These are phyloP conservation scores for Mnemiopsis leidyi DNA, from an alignment of 37 sponge, comb jelly and placozoan genomes.

Conservation along the genomic window DNA sequence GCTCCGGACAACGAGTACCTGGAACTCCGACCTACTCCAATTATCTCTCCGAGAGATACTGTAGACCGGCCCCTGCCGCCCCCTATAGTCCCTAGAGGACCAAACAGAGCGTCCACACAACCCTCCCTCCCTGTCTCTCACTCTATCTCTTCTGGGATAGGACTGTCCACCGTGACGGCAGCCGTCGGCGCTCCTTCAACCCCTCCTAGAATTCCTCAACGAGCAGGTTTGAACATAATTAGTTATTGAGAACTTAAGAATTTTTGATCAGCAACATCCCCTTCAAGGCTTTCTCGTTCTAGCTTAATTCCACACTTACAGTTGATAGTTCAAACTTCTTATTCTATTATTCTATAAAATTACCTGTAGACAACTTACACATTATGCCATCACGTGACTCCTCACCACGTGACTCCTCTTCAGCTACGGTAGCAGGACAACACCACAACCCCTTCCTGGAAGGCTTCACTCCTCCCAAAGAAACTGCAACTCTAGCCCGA, in stretches of 20 bases:
- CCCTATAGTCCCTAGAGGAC: background rate
- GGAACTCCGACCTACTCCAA: background rate
- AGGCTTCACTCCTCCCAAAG: background rate
- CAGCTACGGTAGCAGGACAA: background rate
- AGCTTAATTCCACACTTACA: too few relatives aligned
- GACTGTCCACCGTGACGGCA: background rate
- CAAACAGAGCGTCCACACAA: background rate
- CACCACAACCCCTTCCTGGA: constrained; percentile 31
- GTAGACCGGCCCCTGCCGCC: background rate
- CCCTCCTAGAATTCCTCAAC: background rate
- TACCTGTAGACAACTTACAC: too few relatives aligned
- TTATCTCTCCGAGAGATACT: background rate
- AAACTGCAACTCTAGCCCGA: background rate
- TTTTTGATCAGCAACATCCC: too few relatives aligned
- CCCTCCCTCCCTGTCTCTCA: background rate
- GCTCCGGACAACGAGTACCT: background rate
- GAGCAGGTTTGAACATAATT: too few relatives aligned
- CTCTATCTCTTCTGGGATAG: background rate
- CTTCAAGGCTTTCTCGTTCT: too few relatives aligned
- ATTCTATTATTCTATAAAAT: too few relatives aligned
- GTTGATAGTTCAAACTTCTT: too few relatives aligned
- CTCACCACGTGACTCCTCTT: too few relatives aligned
- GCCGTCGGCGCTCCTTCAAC: background rate
- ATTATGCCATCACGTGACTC: too few relatives aligned
- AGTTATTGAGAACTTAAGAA: too few relatives aligned